Evolutionary conservation across 2,888 invertebrate genomes (phyloP).

Genomic region (Tetropium fuscum): DNA sequence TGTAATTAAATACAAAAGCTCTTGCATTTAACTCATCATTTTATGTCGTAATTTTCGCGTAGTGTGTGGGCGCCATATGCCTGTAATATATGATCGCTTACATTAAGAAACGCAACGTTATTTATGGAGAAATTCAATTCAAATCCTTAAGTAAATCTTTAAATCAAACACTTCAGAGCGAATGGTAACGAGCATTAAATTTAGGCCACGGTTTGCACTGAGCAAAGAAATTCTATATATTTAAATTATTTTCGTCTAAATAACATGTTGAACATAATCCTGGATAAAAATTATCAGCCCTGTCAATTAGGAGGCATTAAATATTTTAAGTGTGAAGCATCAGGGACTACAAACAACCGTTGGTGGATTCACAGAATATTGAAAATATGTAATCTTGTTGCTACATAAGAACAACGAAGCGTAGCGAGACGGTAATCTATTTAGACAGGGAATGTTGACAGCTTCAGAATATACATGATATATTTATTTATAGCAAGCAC

Average conservation of each 20-base stretch:
- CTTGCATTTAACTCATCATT: constrained; percentile 36
- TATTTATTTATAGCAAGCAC: constrained; percentile 43
- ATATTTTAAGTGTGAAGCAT: neutral
- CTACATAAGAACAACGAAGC: constrained; percentile 37
- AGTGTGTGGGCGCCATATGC: constrained; percentile 49
- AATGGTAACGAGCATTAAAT: too few species aligned
- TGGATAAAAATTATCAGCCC: too few species aligned
- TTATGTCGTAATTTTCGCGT: constrained; percentile 42
- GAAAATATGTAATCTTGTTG: too few species aligned
- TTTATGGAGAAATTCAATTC: constrained; percentile 24
- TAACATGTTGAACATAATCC: too few species aligned
- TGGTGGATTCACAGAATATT: too few species aligned
- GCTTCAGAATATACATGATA: constrained; percentile 44
- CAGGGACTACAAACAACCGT: neutral
- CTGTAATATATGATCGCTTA: constrained; percentile 46
- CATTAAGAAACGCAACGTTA: constrained; percentile 25
- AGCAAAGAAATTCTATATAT: too few species aligned
- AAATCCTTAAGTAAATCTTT: neutral
- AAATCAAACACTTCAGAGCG: too few species aligned
- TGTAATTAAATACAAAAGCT: constrained; percentile 36
- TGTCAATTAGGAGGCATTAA: too few species aligned
- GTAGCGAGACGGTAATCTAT: constrained; percentile 46
- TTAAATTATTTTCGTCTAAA: too few species aligned
- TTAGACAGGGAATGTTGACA: constrained; percentile 47
- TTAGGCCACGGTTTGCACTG: too few species aligned